phyloP scores from a whole-genome alignment of 2,113 vertebrate genomes.

The Chloebia gouldiae region DNA sequence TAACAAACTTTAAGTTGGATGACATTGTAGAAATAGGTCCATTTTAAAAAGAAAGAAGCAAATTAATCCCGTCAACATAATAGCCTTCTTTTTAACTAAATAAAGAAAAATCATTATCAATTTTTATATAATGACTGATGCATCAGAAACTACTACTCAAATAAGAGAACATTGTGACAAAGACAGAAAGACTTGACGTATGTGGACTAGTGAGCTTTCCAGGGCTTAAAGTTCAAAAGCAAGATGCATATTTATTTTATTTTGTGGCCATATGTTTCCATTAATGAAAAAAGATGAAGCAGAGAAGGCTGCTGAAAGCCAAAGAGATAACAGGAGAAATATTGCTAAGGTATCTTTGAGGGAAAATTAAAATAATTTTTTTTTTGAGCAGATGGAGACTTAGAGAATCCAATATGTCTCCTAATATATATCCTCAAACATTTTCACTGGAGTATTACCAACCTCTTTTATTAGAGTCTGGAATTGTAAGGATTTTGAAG shows the following conservation, averaged over 20 bases:
- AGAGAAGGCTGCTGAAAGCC: background rate
- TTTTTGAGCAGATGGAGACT: background rate
- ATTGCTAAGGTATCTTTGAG: background rate
- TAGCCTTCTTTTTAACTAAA: background rate
- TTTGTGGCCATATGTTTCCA: slow-evolving; percentile 1
- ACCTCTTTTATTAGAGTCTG: background rate
- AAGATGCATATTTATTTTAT: background rate
- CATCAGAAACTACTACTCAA: background rate
- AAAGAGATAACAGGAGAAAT: slow-evolving; percentile 42
- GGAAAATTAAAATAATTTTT: slow-evolving; percentile 5
- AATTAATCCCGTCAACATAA: background rate
- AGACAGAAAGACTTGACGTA: background rate
- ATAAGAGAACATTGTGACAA: background rate
- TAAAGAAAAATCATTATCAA: background rate
- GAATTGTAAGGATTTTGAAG: background rate
- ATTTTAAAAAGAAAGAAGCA: background rate
- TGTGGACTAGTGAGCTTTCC: background rate
- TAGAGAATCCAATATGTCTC: background rate
- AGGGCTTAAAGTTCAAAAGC: background rate
- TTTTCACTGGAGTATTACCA: slow-evolving; percentile 41
- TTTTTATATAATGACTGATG: background rate
- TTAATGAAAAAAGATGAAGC: slow-evolving; percentile 2
- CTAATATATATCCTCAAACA: slow-evolving; percentile 10
- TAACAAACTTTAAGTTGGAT: background rate
- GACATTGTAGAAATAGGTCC: background rate